Evolutionary conservation across 1,140 invertebrate genomes (phyloP).

Genomic region (Dreissena rostriformis): DNA sequence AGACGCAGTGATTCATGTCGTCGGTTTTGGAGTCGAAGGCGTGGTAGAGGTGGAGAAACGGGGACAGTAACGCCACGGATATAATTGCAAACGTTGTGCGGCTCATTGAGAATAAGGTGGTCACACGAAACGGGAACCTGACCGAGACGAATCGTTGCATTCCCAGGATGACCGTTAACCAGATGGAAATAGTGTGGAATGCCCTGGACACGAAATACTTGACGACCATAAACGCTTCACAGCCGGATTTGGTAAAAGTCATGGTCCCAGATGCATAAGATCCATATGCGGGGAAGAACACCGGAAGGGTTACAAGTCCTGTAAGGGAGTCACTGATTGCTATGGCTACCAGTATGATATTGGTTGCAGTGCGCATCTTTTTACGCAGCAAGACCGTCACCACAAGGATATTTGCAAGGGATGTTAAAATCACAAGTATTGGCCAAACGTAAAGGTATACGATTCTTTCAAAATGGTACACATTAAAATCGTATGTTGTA

Average conservation of each 20-base stretch:
- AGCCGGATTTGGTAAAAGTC: conserved; percentile 18
- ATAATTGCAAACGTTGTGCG: conserved; percentile 14
- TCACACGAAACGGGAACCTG: conserved; percentile 32
- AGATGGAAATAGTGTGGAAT: conserved; percentile 56
- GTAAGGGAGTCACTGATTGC: conserved; percentile 46
- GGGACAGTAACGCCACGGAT: not conserved
- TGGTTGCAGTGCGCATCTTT: conserved; percentile 43
- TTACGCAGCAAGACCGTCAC: conserved; percentile 18
- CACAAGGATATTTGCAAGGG: conserved; percentile 33
- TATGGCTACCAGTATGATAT: conserved; percentile 30
- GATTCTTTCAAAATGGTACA: conserved; percentile 27
- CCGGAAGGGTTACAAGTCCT: conserved; percentile 36
- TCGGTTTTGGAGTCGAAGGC: conserved; percentile 16
- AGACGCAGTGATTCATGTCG: conserved; percentile 7
- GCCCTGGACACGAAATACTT: conserved; percentile 25
- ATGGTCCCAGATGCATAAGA: not conserved
- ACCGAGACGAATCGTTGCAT: conserved; percentile 47
- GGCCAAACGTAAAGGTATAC: conserved; percentile 36
- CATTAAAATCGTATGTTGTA: conserved; percentile 8
- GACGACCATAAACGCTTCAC: conserved; percentile 29
- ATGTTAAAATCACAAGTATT: conserved; percentile 27
- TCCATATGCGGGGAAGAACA: conserved; percentile 12
- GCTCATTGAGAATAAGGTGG: conserved; percentile 28
- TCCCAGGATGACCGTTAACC: conserved; percentile 50
- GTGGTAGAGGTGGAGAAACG: conserved; percentile 48